Base-by-base conservation (phyloP, 1,140 invertebrate species). In the Nebria ingens region DNA sequence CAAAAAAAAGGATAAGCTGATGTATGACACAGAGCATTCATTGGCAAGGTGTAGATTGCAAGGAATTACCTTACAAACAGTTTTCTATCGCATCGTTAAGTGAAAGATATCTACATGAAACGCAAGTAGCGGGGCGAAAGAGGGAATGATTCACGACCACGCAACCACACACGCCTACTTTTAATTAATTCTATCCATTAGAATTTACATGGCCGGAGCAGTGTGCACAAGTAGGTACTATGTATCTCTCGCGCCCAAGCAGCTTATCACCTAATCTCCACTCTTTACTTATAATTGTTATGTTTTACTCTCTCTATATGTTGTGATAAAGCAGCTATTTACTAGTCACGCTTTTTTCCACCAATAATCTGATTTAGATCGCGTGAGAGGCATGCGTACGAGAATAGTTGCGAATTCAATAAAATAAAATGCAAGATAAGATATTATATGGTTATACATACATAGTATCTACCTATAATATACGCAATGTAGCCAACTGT, bases 71-170 rank as follows among this genome's bases (percentile, higher is more conserved):
- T 45, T 11, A 45, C 6, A 12, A 11, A 45, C 40, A 17, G 17
- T 45, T 45, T 45, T 45, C 40, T 45, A 45, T 45, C 40, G 25
- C 25, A 45, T 45, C 40, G 40, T 45, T 45, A 45, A 45, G 40
- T 45, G 40, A 45, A 45, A 45, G 40, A 45, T 45, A 34, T 34
- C n/a, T n/a, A n/a, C n/a, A n/a, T n/a, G n/a, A n/a, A n/a, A n/a
- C 25, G 25, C 25, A 6, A 13, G 13, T 29, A 6, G 4, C 25
- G 4, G 25, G 4, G 25, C 40, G 15, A 9, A 17, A 17, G 15
- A 4, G 40, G 6, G 17, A 45, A 45, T 45, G 40, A 45, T 45
- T 45, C 40, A 45, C 40, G 15, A 17, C 15, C 6, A 45, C 15
- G 15, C 6, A 11, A 45, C n/a, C n/a, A n/a, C n/a, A 45, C 17